Evolutionary conservation across 2,888 invertebrate genomes (phyloP).

Genomic region (Meteorus colon): DNA sequence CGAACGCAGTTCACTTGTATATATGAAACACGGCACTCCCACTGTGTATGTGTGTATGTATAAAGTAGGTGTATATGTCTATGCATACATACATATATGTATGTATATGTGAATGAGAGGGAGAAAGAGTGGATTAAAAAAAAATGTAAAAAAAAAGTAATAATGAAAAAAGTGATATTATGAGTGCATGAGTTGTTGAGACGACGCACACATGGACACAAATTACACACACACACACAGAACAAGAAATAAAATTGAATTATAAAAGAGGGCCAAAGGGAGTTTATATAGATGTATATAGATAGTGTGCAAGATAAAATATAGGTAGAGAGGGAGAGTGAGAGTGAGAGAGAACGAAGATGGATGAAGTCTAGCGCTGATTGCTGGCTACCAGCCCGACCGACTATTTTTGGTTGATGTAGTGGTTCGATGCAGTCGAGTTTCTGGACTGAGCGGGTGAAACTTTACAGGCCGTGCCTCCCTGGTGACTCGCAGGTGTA

Average conservation of each 20-base stretch:
- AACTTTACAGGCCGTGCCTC: slow-evolving; percentile 63
- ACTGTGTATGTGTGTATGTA: slow-evolving; percentile 8
- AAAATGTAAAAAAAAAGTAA: not conserved
- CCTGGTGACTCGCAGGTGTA: slow-evolving; percentile 58
- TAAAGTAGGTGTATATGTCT: not conserved
- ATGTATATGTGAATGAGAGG: not conserved
- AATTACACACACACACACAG: not conserved
- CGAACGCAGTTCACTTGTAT: slow-evolving; percentile 16
- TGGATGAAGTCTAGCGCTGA: slow-evolving; percentile 45
- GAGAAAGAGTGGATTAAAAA: not conserved
- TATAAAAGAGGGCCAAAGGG: not conserved
- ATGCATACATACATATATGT: not conserved
- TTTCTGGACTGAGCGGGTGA: slow-evolving; percentile 68
- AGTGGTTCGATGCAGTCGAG: slow-evolving; percentile 69
- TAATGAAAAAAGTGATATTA: not conserved
- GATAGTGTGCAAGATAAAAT: not conserved
- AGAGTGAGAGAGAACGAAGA: slow-evolving; percentile 31
- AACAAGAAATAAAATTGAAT: not conserved
- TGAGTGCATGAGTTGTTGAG: not conserved
- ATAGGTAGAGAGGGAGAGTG: slow-evolving; percentile 17
- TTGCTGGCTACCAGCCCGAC: slow-evolving; percentile 43
- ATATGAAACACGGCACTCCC: slow-evolving; percentile 27
- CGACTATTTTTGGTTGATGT: slow-evolving; percentile 33
- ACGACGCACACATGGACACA: slow-evolving; percentile 2
- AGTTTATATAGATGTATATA: not conserved